Evolutionary conservation across 2,888 invertebrate genomes (phyloP).

Genomic region (Ischnura elegans): DNA sequence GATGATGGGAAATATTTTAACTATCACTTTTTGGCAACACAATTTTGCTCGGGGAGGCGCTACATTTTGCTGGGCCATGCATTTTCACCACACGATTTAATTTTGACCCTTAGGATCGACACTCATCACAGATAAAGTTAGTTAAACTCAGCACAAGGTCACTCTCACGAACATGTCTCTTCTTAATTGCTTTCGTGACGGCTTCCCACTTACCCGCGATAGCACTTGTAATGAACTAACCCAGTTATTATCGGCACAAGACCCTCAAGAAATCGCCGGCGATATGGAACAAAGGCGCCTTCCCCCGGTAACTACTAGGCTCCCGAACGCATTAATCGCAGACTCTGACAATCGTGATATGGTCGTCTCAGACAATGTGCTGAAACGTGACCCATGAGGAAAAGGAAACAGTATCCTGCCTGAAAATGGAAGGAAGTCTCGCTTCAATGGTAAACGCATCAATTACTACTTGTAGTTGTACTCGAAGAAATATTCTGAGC

Average conservation of each 20-base stretch:
- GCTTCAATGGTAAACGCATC: too few species aligned
- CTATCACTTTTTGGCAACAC: too few species aligned
- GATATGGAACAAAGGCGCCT: not conserved
- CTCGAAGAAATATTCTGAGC: too few species aligned
- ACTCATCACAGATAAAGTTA: not conserved
- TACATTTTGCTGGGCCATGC: not conserved
- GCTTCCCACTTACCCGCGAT: not conserved
- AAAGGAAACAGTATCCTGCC: not conserved
- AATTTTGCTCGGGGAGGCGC: not conserved
- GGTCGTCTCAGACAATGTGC: too few species aligned
- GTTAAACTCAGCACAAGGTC: not conserved
- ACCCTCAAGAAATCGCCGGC: not conserved
- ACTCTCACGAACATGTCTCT: not conserved
- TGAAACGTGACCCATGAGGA: not conserved
- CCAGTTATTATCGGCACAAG: constrained; percentile 3
- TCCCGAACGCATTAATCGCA: not conserved
- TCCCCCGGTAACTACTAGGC: not conserved
- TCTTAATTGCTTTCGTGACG: constrained; percentile 9
- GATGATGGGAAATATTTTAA: too few species aligned
- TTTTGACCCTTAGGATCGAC: not conserved
- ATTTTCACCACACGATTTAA: not conserved
- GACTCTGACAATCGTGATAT: too few species aligned
- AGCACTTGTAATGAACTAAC: constrained; percentile 10
- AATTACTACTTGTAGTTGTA: too few species aligned
- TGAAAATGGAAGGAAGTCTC: not conserved